Evolutionary conservation across 2,888 invertebrate species (phyloP), one percentile per base, ranked within the genome.

Genomic region (Mesorhabditis spiculigera): DNA sequence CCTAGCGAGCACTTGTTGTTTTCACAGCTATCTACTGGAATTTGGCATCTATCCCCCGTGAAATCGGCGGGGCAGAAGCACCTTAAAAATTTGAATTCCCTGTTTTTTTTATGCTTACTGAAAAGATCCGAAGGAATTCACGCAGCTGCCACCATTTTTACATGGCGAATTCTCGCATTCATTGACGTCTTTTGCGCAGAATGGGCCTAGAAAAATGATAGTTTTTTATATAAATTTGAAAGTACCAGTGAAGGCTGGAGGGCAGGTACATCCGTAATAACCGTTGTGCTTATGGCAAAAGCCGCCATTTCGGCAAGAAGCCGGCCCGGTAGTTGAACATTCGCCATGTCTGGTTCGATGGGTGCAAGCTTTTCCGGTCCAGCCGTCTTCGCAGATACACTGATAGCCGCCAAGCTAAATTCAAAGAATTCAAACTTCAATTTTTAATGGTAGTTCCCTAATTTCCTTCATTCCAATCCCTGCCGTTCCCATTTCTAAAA

Each of bases 141-240:
- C 92, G 86, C 97, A 98, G 0, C 94, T 95, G 64, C 95, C 97
- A 0, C 95, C 95, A 86, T 95, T 93, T 88, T 94, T 93, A 87
- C 98, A 98, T 0, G 94, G 95, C 41, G 67, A 63, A 6, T 73
- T 68, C 16, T 71, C 68, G 85, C 97, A 97, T 88, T 97, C 96
- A 87, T 97, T 95, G 66, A 96, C 93, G 87, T 97, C 96, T 71
- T 90, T 90, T 85, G 93, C 92, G 88, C 95, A 95, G 76, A 81
- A 83, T 6, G 8, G 10, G 3, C 58, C 58, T 50, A 1, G n/a
- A 50, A 50, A 2, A 50, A 2, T 3, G n/a, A 13, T 50, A 10
- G 2, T n/a, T 13, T 13, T 50, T 50, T 50, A 50, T 50, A 50
- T 50, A 50, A 3, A 50, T 28, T 28, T 3, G 1, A 28, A 28